A percentile compares a stretch with the other conserved stretches of the same genome.
phyloP scores from a whole-genome alignment of 2,888 invertebrate species.

The Tuta absoluta region DNA sequence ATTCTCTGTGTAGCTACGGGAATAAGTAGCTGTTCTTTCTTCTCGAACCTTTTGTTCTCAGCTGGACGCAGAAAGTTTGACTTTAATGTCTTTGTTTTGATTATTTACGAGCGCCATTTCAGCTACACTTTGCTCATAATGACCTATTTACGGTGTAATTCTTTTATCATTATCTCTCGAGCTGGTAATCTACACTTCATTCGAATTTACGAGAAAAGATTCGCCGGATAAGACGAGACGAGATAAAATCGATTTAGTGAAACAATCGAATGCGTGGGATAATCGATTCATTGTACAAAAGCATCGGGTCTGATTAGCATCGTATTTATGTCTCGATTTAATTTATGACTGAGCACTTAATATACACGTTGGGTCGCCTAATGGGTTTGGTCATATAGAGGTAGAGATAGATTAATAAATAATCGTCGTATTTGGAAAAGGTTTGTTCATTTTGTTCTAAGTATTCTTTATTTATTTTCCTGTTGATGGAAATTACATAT shows the following conservation, averaged over 20 bases:
- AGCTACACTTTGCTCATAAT: conserved; percentile 36
- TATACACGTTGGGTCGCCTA: conserved; percentile 34
- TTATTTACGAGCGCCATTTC: conserved; percentile 43
- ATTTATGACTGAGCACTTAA: conserved; percentile 34
- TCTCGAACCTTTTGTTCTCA: conserved; percentile 45
- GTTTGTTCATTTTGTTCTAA: not conserved
- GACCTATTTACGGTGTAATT: conserved; percentile 30
- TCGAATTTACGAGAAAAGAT: conserved; percentile 52
- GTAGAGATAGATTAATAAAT: conserved; percentile 2
- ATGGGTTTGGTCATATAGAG: conserved; percentile 22
- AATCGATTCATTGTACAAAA: conserved; percentile 67
- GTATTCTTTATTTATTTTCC: not conserved
- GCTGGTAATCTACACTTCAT: conserved; percentile 32
- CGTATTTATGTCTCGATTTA: conserved; percentile 52
- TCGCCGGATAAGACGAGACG: conserved; percentile 51
- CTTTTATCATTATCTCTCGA: conserved; percentile 19
- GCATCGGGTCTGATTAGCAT: conserved; percentile 54
- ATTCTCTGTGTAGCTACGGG: conserved; percentile 31
- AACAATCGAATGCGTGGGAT: conserved; percentile 62
- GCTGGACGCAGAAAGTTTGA: conserved; percentile 41
- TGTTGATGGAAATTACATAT: not conserved
- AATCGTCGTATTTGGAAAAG: not conserved
- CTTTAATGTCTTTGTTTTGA: conserved; percentile 43
- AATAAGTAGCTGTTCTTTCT: conserved; percentile 39
- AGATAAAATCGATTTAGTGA: conserved; percentile 53